These are phyloP conservation scores for Mallateleia sp. DNA, from an alignment of 2,888 invertebrate genomes.

Conservation along the genomic window DNA sequence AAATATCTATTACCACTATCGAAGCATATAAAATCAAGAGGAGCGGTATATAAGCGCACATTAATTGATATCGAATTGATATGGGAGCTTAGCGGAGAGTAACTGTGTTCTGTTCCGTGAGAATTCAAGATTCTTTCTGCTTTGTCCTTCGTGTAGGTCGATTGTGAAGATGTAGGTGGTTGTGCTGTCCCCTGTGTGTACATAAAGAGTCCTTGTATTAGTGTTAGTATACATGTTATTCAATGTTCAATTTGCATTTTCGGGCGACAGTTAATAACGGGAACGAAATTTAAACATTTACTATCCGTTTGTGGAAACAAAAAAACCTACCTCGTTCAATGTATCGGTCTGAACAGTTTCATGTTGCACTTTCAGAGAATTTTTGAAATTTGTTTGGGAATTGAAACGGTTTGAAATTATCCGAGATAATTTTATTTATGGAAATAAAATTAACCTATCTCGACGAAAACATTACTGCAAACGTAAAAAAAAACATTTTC, in stretches of 20 bases:
- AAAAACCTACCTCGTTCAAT: not conserved
- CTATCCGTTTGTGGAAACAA: too few relatives aligned
- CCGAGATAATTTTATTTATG: not conserved
- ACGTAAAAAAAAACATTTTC: too few relatives aligned
- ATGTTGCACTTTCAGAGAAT: not conserved
- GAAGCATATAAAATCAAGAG: conserved; percentile 69
- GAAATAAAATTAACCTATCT: not conserved
- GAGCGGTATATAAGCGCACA: conserved; percentile 27
- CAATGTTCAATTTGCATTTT: conserved; percentile 47
- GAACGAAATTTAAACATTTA: not conserved
- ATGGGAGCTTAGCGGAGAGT: conserved; percentile 45
- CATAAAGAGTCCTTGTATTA: conserved; percentile 64
- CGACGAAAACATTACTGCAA: too few relatives aligned
- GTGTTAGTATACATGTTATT: conserved; percentile 58
- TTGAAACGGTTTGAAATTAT: not conserved
- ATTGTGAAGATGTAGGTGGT: conserved; percentile 47
- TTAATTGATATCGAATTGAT: conserved; percentile 67
- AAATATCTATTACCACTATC: conserved; percentile 39
- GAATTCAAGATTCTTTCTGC: conserved; percentile 52
- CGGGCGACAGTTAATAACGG: not conserved
- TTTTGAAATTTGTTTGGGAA: not conserved
- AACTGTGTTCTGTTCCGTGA: conserved; percentile 38
- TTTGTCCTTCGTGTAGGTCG: conserved; percentile 56
- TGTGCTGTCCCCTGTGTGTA: conserved; percentile 66
- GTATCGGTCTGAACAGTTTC: not conserved